A percentile compares a stretch with the other conserved stretches of the same genome.
Evolutionary conservation across 1,140 invertebrate species (phyloP).

Genomic region (Ruditapes philippinarum): DNA sequence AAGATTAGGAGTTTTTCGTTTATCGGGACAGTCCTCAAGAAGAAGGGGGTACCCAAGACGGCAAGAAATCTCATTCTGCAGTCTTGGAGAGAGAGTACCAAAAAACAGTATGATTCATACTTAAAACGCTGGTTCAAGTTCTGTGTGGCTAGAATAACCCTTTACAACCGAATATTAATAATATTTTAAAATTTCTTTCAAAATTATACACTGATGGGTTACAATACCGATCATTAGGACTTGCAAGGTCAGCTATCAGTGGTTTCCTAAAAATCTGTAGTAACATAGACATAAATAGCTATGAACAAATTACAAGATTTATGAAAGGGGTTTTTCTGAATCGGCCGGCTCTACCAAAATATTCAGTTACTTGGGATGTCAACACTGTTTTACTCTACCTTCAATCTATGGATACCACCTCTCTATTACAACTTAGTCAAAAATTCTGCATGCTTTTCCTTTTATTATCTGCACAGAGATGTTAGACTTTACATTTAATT

Average conservation of each 20-base stretch:
- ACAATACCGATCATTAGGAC: background rate
- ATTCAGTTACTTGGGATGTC: slow-evolving; percentile 29
- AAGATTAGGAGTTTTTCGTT: slow-evolving; percentile 1
- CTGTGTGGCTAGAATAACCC: background rate
- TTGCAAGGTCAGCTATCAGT: background rate
- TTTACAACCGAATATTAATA: background rate
- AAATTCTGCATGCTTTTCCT: slow-evolving; percentile 64
- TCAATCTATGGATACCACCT: background rate
- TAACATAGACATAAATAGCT: slow-evolving; percentile 1
- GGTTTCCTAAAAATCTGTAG: slow-evolving; percentile 11
- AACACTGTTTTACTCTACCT: slow-evolving; percentile 11
- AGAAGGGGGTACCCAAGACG: background rate
- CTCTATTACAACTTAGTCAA: background rate
- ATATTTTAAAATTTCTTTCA: slow-evolving; percentile 4
- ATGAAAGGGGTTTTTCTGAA: slow-evolving; percentile 14
- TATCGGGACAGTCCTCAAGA: slow-evolving; percentile 16
- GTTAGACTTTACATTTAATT: slow-evolving; percentile 46
- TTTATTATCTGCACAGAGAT: slow-evolving; percentile 60
- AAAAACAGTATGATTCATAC: slow-evolving; percentile 18
- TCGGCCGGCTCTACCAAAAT: background rate
- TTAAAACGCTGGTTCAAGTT: slow-evolving; percentile 17
- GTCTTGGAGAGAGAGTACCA: slow-evolving; percentile 11
- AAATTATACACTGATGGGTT: background rate
- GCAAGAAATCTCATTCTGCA: background rate
- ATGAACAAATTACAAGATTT: background rate